These are phyloP conservation scores for Phortica magna DNA, from an alignment of 2,888 invertebrate genomes.

Conservation along the genomic window DNA sequence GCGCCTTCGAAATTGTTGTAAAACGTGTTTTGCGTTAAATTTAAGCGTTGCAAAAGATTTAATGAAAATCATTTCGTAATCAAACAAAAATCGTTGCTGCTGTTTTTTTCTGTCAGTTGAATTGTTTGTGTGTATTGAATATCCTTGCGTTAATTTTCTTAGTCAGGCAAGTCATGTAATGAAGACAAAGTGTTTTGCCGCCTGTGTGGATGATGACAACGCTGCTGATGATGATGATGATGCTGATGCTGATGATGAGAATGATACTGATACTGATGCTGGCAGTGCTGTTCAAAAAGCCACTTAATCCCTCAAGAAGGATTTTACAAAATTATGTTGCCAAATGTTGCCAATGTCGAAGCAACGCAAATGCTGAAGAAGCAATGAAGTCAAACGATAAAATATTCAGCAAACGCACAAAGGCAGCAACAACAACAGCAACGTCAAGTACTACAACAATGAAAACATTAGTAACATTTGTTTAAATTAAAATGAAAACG, in stretches of 20 bases:
- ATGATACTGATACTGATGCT: background rate
- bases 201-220: background rate
- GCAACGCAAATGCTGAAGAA: background rate
- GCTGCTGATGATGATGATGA: background rate
- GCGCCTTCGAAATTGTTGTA: too few species aligned
- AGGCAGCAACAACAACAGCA: slow-evolving; percentile 39
- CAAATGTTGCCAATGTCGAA: slow-evolving; percentile 66
- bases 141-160: slow-evolving; percentile 26
- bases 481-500: slow-evolving; percentile 72
- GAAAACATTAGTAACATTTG: slow-evolving; percentile 69
- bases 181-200: slow-evolving; percentile 42
- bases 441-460: slow-evolving; percentile 50
- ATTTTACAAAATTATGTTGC: slow-evolving; percentile 62
- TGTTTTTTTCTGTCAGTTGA: too few species aligned
- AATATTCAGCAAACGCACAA: slow-evolving; percentile 68
- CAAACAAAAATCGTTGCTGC: background rate
- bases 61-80: slow-evolving; percentile 14
- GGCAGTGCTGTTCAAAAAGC: slow-evolving; percentile 32
- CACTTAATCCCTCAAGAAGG: slow-evolving; percentile 56
- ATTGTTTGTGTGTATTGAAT: background rate
- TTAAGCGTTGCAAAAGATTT: background rate
- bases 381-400: slow-evolving; percentile 65
- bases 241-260: background rate
- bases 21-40: slow-evolving; percentile 10
- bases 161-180: slow-evolving; percentile 37